These are phyloP conservation scores for Pseudorhombus dupliciocellatus DNA, from an alignment of 2,113 vertebrate species.

Conservation along the genomic window DNA sequence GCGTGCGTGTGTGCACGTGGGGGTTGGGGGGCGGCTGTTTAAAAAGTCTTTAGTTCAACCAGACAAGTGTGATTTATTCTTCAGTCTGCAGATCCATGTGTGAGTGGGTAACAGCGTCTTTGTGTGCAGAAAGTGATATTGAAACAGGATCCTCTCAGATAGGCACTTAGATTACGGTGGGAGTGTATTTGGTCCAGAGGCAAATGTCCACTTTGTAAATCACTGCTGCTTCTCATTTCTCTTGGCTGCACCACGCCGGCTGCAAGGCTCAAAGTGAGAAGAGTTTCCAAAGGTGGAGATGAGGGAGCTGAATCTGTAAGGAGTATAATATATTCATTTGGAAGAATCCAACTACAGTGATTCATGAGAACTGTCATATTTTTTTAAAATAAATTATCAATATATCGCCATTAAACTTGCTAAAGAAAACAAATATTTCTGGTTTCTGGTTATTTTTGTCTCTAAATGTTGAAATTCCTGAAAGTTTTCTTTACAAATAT, in stretches of 20 bases:
- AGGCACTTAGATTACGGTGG: constrained; percentile 44
- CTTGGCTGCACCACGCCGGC: neutral
- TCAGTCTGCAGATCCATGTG: constrained; percentile 57
- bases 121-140: constrained; percentile 58
- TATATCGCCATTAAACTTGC: neutral
- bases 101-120: constrained; percentile 47
- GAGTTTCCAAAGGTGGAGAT: neutral
- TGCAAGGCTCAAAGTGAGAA: constrained; percentile 18
- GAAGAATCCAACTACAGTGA: neutral
- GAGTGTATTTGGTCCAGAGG: constrained; percentile 39
- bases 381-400: neutral
- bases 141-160: constrained; percentile 61
- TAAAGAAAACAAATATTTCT: neutral
- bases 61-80: constrained; percentile 74
- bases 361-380: neutral
- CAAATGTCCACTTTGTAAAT: constrained; percentile 58
- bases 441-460: neutral
- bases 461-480: neutral
- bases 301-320: neutral
- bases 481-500: neutral
- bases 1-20: constrained; percentile 1
- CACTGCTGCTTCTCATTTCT: constrained; percentile 37
- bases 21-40: constrained; percentile 48
- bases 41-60: constrained; percentile 82
- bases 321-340: neutral